Base-by-base conservation (phyloP, 2,888 invertebrate species). In the Tortrix viridana region DNA sequence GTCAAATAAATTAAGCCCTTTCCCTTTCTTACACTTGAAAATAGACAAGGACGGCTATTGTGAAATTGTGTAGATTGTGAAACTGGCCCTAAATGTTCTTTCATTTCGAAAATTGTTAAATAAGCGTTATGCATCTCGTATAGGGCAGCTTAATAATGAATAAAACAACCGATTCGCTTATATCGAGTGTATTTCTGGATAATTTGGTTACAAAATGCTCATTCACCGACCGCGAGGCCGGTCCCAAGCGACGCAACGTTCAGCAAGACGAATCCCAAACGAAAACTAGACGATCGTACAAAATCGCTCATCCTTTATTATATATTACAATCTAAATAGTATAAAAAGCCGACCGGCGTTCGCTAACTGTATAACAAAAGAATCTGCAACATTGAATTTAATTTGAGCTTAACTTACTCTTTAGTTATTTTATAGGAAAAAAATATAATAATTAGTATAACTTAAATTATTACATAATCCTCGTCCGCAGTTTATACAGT, bases 171-270 rank as follows among this genome's bases (percentile, higher is more conserved):
- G 72, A 84, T 86, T 86, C 84, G 87, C 92, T 92, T 92, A 92
- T 87, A 91, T 86, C 88, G 86, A 91, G 90, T 92, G 89, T 92
- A 92, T 91, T 91, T 89, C 85, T 87, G 92, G 82, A 92, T 92
- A 90, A 89, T 89, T 82, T 82, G 91, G 89, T 90, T 92, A 92
- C 88, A 92, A 92, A 90, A 91, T 90, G 85, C 86, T 88, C 85
- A 85, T 82, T 84, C 84, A 81, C 82, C 76, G 85, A 80, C 78
- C 79, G 77, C 79, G 71, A 74, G 70, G 76, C 77, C 75, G 72
- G 75, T 79, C 74, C 74, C 79, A 84, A 84, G 83, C 82, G 76
- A 76, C 67, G 73, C 72, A 69, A 69, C 62, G 75, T 79, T 55
- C 77, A 82, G 81, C 83, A 72, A 75, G 69, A 71, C 69, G 79